Base-by-base conservation (phyloP, 2,888 invertebrate species). In the Ferrisia virgata region DNA sequence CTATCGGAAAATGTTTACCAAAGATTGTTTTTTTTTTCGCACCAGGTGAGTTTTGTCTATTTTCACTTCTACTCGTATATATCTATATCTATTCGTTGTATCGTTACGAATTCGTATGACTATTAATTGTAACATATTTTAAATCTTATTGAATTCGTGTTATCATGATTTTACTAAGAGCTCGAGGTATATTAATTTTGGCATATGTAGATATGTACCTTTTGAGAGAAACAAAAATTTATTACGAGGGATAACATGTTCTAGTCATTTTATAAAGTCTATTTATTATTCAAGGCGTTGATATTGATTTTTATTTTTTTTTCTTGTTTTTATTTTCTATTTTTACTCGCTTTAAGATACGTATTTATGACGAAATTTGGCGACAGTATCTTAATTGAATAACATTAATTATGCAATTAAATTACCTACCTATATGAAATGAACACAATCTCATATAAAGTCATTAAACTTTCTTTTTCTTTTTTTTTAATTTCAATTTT, bases 1-100 rank as follows among this genome's bases (percentile, higher is more conserved):
- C 25, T 64, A 64, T 64, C 15, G 64, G 28, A 28, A 31, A 64
- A 64, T 64, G 64, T 64, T 64, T 64, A 64, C 64, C 64, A 64
- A 64, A 64, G 64, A 64, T 64, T 58, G 47, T 58, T 64, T 64
- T 58, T 58, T n/a, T 58, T 64, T 28, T 64, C 15, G 64, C 64
- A 64, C 64, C 28, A 64, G 28, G 31, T 64, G 64, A 64, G 22
- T 53, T 64, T 64, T 64, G 28, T 6, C 15, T 58, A 64, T 28
- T 64, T 64, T 64, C 28, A 64, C 28, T 64, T 28, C 15, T 64
- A 64, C 53, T 53, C 6, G 11, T 39, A 8, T 5, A 11, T 39
- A 39, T 8, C 39, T 39, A 9, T 22, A 25, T 58, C 22, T 25
- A 58, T 58, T 58, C 58, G 58, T 58, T n/a, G 22, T 28, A 13